Conservation (phyloP, 2,113 vertebrate genomes). For the Eolophus roseicapilla region DNA sequence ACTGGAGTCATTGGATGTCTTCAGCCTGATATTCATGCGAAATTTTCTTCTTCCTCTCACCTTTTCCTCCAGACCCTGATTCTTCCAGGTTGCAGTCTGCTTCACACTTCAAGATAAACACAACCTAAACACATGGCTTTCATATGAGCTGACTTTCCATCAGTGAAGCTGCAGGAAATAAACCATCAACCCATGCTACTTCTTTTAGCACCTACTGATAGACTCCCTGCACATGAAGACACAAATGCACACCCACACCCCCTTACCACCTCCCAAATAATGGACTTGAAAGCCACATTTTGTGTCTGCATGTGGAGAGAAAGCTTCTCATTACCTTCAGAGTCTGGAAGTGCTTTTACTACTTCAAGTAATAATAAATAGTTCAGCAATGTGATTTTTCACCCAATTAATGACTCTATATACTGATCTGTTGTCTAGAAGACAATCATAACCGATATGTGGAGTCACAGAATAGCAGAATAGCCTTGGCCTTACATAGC, state of each 20-base stretch:
- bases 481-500: not conserved
- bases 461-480: not conserved
- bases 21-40: not conserved
- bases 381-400: not conserved
- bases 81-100: not conserved
- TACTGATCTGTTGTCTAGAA: not conserved
- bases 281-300: not conserved
- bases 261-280: not conserved
- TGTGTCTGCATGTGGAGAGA: not conserved
- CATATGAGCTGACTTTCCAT: not conserved
- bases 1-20: not conserved
- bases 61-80: not conserved
- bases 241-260: accelerated
- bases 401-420: not conserved
- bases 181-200: not conserved
- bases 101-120: not conserved
- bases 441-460: not conserved
- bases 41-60: not conserved
- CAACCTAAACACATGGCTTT: not conserved
- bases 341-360: not conserved
- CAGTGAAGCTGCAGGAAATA: not conserved
- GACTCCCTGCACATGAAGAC: not conserved
- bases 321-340: not conserved
- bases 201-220: not conserved
- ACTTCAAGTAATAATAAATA: not conserved